phyloP scores from a whole-genome alignment of 2,113 vertebrate genomes.

The Sus scrofa region T2T-Sscrofa CM000820.6:92547501-92548000 shows the following conservation, averaged over 20 bases:
- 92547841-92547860: not conserved
- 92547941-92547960: not conserved
- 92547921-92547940: not conserved
- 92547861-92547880: not conserved
- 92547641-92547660: not conserved
- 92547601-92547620: not conserved
- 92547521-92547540: not conserved
- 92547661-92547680: not conserved
- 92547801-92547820: not conserved
- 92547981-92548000: not conserved
- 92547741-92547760: not conserved
- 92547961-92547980: not conserved
- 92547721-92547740: not conserved
- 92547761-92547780: not conserved
- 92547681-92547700: not conserved
- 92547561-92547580: not conserved
- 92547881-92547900: not conserved
- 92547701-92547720: not conserved
- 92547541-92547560: not conserved
- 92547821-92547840: not conserved
- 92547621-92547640: not conserved
- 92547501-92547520: not conserved
- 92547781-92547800: not conserved
- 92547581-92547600: not conserved
- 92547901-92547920: not conserved